phyloP scores from a whole-genome alignment of 2,888 invertebrate genomes.

The Seira sanloemensis region DNA sequence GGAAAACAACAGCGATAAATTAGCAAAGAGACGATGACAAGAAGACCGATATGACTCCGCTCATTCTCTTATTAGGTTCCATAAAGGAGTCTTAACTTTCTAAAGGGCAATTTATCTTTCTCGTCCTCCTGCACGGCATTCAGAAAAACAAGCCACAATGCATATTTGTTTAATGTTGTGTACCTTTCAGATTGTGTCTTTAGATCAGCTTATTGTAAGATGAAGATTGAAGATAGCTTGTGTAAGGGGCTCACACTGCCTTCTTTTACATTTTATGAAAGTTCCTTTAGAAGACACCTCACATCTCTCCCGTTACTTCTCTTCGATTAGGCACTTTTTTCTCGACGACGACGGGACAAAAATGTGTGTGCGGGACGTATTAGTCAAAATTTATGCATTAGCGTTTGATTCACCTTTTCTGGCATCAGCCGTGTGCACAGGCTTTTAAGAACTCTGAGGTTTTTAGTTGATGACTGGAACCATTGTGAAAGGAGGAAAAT shows the following conservation, averaged over 20 bases:
- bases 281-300: no score
- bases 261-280: no score
- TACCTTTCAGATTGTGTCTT: neutral
- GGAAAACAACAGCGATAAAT: conserved; percentile 30
- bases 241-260: neutral
- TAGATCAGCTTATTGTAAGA: neutral
- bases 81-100: conserved; percentile 14
- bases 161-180: neutral
- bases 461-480: conserved; percentile 1
- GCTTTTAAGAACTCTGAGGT: neutral
- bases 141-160: no score
- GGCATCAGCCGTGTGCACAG: neutral
- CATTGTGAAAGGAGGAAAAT: conserved; percentile 17
- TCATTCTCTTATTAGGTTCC: no score
- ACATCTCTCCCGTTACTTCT: neutral
- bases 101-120: neutral
- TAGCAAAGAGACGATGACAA: conserved; percentile 9
- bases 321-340: neutral
- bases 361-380: no score
- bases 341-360: neutral
- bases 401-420: neutral
- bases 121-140: neutral
- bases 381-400: neutral
- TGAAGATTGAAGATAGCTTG: neutral
- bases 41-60: no score